Base-by-base conservation (phyloP, 1,140 invertebrate species). In the Zaprionus capensis region DNA sequence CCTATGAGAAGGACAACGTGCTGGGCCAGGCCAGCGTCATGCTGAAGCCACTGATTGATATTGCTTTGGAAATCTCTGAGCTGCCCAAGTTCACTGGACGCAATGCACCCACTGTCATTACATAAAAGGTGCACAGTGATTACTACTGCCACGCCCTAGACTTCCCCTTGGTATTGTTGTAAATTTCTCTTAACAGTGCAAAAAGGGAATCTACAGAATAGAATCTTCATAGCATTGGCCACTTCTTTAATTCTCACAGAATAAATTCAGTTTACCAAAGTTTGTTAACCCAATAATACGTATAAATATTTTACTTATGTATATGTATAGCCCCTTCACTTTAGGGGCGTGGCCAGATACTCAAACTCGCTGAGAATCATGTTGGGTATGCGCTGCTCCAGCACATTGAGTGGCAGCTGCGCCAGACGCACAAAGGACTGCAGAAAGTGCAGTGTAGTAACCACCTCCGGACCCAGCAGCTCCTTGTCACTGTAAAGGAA, bases 91-190 rank as follows among this genome's bases (percentile, higher is more conserved):
- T 96, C 91, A 99, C 98, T 5, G 98, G 97, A 26, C 94, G 99
- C 57, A 94, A 97, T 69, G 94, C 95, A 71, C 99, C 99, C 76
- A 99, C 98, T 68, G 99, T 99, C 31, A 99, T 99, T 83, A 99
- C 99, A 87, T 99, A 98, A 96, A 28, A 22, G 22, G 1, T 6
- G n/a, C n/a, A 15, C 6, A 31, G 2, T 12, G 31, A 58, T 34
- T 28, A 28, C n/a, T 41, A 74, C 65, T 74, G 57, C 58, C 53
- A 36, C n/a, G 26, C 31, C 31, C 31, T 3, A 3, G 9, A 9
- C 9, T 34, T 41, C n/a, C n/a, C n/a, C 2, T 41, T 49, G 26
- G 14, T 58, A 17, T 64, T 55, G 9, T 64, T 31, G 9, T 31
- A 31, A 31, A 9, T 28, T 7, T 5, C 28, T 31, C 7, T 31